Conservation (phyloP, 2,113 vertebrate species). For the Phyllostomus hastatus region DNA sequence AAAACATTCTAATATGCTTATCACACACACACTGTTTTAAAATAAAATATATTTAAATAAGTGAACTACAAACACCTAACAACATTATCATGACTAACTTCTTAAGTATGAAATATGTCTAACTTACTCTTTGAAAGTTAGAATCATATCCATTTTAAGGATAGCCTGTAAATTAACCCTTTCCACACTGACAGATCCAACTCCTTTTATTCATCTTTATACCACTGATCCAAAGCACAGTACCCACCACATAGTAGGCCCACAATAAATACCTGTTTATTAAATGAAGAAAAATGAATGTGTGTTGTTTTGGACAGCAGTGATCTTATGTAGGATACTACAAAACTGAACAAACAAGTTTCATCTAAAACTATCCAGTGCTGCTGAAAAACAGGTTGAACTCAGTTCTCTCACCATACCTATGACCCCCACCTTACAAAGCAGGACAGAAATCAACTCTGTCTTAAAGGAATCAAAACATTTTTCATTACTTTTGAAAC, state of each 20-base stretch:
- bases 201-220: neutral
- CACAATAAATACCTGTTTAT: neutral
- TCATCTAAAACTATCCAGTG: neutral
- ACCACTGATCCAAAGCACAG: neutral
- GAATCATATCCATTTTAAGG: neutral
- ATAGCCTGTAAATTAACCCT: neutral
- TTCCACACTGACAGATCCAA: neutral
- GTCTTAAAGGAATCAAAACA: neutral
- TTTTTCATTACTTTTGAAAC: neutral
- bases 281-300: neutral
- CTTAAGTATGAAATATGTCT: neutral
- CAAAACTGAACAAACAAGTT: neutral
- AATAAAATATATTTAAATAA: conserved; percentile 2
- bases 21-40: neutral
- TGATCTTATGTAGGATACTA: neutral
- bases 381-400: neutral
- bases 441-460: neutral
- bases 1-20: neutral
- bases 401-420: neutral
- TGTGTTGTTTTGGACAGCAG: neutral
- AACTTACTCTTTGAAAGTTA: neutral
- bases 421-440: neutral
- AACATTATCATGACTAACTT: neutral
- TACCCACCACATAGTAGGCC: neutral
- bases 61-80: neutral